Evolutionary conservation across 2,888 invertebrate species (phyloP).

Genomic region (Parnassius glacialis): DNA sequence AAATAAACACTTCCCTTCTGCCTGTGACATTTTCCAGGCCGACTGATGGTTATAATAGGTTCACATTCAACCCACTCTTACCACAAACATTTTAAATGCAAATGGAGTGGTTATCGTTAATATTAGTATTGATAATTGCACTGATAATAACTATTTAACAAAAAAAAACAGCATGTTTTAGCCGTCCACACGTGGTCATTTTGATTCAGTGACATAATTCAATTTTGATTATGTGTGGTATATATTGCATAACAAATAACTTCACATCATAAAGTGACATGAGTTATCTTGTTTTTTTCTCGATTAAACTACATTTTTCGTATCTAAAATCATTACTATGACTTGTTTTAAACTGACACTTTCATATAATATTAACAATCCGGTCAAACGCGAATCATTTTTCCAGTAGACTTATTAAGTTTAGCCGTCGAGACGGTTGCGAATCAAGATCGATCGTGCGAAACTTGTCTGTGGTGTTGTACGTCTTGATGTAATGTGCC

Average conservation of each 20-base stretch:
- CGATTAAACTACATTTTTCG: conserved; percentile 8
- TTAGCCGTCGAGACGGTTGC: conserved; percentile 18
- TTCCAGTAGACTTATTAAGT: conserved; percentile 14
- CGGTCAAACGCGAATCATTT: conserved; percentile 13
- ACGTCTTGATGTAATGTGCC: conserved; percentile 35
- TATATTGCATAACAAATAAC: neutral
- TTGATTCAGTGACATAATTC: neutral
- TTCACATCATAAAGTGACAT: conserved; percentile 10
- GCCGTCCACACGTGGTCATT: neutral
- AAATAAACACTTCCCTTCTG: too few species aligned
- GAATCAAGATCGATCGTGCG: conserved; percentile 16
- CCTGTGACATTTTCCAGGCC: too few species aligned
- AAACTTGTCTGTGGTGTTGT: conserved; percentile 33
- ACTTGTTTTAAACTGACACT: conserved; percentile 13
- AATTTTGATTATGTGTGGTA: neutral
- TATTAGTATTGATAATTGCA: too few species aligned
- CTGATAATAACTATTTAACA: too few species aligned
- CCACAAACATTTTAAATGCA: too few species aligned
- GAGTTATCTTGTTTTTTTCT: conserved; percentile 1
- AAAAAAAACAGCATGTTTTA: too few species aligned
- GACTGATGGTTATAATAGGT: too few species aligned
- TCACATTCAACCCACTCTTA: too few species aligned
- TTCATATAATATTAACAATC: conserved; percentile 16
- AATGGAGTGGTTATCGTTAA: too few species aligned
- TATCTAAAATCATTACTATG: neutral